Evolutionary conservation across 1,140 invertebrate genomes (phyloP), one percentile per base, ranked within the genome.

Genomic region (Drosophila arawakana): DNA sequence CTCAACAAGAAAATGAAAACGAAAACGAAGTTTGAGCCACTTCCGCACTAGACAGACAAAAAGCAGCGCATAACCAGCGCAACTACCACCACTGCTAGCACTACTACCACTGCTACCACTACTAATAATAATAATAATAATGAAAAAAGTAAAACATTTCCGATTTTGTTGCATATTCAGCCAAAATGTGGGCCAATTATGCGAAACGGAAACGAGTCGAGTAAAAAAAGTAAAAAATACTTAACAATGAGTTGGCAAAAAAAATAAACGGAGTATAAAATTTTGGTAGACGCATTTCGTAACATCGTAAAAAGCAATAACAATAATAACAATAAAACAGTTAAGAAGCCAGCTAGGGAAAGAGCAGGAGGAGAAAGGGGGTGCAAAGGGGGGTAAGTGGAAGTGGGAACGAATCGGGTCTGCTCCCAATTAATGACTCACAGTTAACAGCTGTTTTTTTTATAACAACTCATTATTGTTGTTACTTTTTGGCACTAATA

Each of bases 131-230:
- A 72, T 70, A 57, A 47, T 68, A 41, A 73, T 61, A 60, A 55
- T 50, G 41, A 37, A 21, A 63, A 58, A 11, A 60, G 43, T 58
- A 68, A 77, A 73, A 86, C 60, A 86, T 76, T 78, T 88, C 80
- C 84, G 77, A 83, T 76, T 80, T 80, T 65, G 68, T 78, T 82
- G 82, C 73, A 75, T 89, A 71, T 90, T 88, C 73, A 85, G 80
- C 78, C 76, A 68, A 83, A 86, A 90, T 90, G 69, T 90, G 70
- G 82, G 81, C 86, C 81, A 90, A 80, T 90, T 90, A 90, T 73
- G 81, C 86, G 86, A 81, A 88, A 83, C 71, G 88, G 66, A 73
- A 73, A 84, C 63, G 57, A 66, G 55, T 34, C 46, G 6, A 67
- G 6, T 63, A 72, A 63, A 43, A 71, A 84, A 71, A 68, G 18